Conservation (phyloP, 1,140 invertebrate species). For the Leptinotarsa texana region DNA sequence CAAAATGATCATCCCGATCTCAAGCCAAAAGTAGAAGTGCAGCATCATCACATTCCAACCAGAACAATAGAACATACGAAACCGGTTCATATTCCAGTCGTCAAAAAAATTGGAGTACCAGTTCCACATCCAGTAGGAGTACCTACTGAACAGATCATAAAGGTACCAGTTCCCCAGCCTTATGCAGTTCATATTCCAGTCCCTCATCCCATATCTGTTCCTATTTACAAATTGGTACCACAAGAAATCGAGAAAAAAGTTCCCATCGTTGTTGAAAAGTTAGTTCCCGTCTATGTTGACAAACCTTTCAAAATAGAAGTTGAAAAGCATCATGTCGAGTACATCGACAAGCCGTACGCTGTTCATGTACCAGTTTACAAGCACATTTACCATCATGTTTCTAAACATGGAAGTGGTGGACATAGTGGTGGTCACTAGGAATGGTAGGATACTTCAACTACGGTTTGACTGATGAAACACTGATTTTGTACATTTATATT, state of each 20-base stretch:
- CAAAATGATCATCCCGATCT: conserved; percentile 40
- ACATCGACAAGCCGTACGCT: conserved; percentile 73
- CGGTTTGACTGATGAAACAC: not conserved
- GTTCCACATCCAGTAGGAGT: conserved; percentile 75
- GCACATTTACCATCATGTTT: conserved; percentile 67
- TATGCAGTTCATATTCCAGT: conserved; percentile 73
- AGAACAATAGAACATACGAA: conserved; percentile 67
- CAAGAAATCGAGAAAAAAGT: conserved; percentile 73
- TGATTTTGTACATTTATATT: not conserved
- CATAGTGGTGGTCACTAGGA: conserved; percentile 29
- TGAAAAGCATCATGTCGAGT: conserved; percentile 75
- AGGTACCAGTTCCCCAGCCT: conserved; percentile 73
- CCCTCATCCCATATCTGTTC: conserved; percentile 73
- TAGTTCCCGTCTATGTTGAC: conserved; percentile 74
- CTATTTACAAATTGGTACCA: conserved; percentile 69
- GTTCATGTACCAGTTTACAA: conserved; percentile 80
- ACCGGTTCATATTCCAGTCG: conserved; percentile 70
- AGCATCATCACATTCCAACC: conserved; percentile 54
- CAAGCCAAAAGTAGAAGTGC: conserved; percentile 45
- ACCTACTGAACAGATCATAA: conserved; percentile 72
- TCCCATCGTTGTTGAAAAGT: conserved; percentile 74
- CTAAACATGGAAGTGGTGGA: conserved; percentile 33
- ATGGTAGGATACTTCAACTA: not conserved
- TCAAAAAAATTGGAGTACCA: conserved; percentile 74
- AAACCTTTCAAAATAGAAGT: conserved; percentile 77